These are phyloP conservation scores for Calliopum simillimum DNA, from an alignment of 2,888 invertebrate species.

Conservation along the genomic window DNA sequence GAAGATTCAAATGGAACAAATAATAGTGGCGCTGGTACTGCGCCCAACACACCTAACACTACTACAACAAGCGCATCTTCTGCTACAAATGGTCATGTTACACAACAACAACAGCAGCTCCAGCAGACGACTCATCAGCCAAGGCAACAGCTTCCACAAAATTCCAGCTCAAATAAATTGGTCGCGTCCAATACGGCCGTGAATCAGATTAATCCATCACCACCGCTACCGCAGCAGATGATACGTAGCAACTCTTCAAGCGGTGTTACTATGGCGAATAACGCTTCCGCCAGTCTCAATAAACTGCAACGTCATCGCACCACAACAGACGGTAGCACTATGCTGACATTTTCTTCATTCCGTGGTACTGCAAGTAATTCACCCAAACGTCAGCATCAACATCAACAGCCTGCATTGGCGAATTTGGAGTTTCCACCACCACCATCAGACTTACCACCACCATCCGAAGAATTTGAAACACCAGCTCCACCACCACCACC, in stretches of 20 bases:
- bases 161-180: background rate
- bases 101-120: conserved; percentile 30
- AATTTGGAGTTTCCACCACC: conserved; percentile 91
- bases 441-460: conserved; percentile 83
- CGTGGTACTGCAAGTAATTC: conserved; percentile 77
- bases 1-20: conserved; percentile 72
- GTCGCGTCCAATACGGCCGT: background rate
- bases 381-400: conserved; percentile 77
- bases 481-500: conserved; percentile 56
- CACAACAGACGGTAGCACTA: conserved; percentile 68
- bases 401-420: conserved; percentile 79
- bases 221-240: conserved; percentile 75
- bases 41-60: conserved; percentile 45
- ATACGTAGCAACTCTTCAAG: conserved; percentile 90
- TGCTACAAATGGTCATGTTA: conserved; percentile 45
- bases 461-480: conserved; percentile 74
- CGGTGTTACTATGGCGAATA: conserved; percentile 78
- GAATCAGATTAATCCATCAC: conserved; percentile 26
- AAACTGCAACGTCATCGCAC: conserved; percentile 71
- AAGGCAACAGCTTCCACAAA: conserved; percentile 22
- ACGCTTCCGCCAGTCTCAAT: conserved; percentile 71
- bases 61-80: conserved; percentile 20
- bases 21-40: conserved; percentile 37
- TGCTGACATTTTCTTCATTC: conserved; percentile 68
- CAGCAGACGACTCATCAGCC: conserved; percentile 35